Base-by-base conservation (phyloP, 2,113 vertebrate genomes). In the Oncorhynchus mykiss region DNA sequence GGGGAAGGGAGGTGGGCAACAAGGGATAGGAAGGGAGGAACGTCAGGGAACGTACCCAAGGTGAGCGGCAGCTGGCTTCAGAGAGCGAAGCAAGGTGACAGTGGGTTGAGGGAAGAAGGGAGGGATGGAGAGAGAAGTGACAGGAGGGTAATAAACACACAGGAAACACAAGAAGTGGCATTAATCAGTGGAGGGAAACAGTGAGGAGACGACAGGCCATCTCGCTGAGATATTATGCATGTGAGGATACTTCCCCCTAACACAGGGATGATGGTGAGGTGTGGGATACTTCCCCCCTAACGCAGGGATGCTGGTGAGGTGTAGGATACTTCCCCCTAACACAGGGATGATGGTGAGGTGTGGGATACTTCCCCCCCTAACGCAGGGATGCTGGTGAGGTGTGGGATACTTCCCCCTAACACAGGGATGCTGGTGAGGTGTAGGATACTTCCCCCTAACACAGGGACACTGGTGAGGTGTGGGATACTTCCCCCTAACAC, bases 21-120 rank as follows among this genome's bases (percentile, higher is more conserved):
- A 45, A 49, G 20, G n/a, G 45, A 14, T n/a, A 8, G 9, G 68
- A 11, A 45, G 70, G 70, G 31, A 6, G 70, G 27, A 18, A 25
- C 12, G 65, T 72, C 18, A 6, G 62, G 87, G 82, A 54, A 3
- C 67, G 45, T 62, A 77, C 3, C 29, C 24, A 74, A 74, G 71
- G 85, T 82, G 78, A 80, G 51, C 64, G 16, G 34, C 3, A 29
- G 74, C 71, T 18, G 7, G 72, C 31, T 25, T 69, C 67, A 64
- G 69, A 39, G 16, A 31, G 29, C 14, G 68, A 68, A 51, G 54
- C 34, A 24, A 8, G 25, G 39, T 57, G 72, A 34, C 62, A 64
- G 8, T 66, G 8, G 5, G 20, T 70, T n/a, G 59, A 29, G 7
- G 48, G 48, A 49, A n/a, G 34, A 25, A 29, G 25, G 2, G 18